Conservation (phyloP, 2,888 invertebrate species). For the Parochlus steinenii region DNA sequence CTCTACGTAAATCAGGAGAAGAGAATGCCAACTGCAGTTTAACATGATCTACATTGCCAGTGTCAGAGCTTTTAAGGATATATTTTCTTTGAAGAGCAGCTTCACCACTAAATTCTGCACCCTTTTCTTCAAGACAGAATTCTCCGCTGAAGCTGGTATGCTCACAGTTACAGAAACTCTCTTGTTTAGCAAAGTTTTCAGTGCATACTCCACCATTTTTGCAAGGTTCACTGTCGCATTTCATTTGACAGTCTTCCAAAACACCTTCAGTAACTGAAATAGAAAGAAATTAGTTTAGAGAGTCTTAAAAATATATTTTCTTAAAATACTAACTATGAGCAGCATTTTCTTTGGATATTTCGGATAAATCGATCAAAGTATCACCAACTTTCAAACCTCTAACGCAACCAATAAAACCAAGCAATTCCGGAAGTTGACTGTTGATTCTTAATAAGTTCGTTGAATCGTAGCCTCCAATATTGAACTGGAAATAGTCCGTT, state of each 20-base stretch:
- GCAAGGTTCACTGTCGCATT: slow-evolving; percentile 75
- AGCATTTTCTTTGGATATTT: slow-evolving; percentile 48
- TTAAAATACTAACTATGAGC: slow-evolving; percentile 47
- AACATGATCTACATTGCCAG: slow-evolving; percentile 55
- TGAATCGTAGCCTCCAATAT: slow-evolving; percentile 70
- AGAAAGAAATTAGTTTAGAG: slow-evolving; percentile 10
- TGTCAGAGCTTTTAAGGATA: no score
- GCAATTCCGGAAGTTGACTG: slow-evolving; percentile 33
- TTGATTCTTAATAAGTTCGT: slow-evolving; percentile 48
- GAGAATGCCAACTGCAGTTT: slow-evolving; percentile 79
- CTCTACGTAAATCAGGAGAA: slow-evolving; percentile 58
- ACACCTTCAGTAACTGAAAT: slow-evolving; percentile 46
- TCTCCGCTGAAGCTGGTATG: slow-evolving; percentile 82
- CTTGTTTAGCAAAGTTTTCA: slow-evolving; percentile 73
- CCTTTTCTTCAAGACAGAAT: slow-evolving; percentile 75
- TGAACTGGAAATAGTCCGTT: slow-evolving; percentile 76
- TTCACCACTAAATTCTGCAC: slow-evolving; percentile 77
- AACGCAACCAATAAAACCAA: slow-evolving; percentile 74
- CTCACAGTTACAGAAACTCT: slow-evolving; percentile 72
- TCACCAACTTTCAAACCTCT: slow-evolving; percentile 74
- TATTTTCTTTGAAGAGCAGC: slow-evolving; percentile 67
- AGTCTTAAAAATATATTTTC: no score
- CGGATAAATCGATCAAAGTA: slow-evolving; percentile 59
- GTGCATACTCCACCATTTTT: slow-evolving; percentile 76
- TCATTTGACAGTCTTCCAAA: slow-evolving; percentile 70